Percentiles rank a stretch among this genome's conserved stretches.
phyloP scores from a whole-genome alignment of 2,113 vertebrate species.

The Psophia crepitans region DNA sequence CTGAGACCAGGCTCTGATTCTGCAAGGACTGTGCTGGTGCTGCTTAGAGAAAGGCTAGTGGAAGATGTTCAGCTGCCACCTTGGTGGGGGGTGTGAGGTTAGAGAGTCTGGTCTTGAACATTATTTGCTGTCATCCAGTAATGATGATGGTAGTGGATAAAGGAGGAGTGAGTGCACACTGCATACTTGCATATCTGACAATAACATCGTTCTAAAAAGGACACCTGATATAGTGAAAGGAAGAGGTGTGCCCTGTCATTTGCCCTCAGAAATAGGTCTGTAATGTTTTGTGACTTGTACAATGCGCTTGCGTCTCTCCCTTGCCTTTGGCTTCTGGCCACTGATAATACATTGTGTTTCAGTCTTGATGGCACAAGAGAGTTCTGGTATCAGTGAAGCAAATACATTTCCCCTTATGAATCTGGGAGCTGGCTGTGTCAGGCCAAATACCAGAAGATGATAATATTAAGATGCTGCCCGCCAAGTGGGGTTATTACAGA shows the following conservation, averaged over 20 bases:
- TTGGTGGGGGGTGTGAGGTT: not conserved
- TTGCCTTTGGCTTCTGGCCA: not conserved
- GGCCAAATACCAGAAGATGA: not conserved
- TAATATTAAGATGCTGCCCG: not conserved
- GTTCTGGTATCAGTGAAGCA: not conserved
- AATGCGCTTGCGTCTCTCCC: not conserved
- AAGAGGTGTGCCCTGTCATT: not conserved
- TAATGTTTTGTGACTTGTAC: not conserved
- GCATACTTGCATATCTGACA: not conserved
- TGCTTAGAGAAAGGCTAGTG: not conserved
- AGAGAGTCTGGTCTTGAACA: not conserved
- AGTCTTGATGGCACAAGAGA: not conserved
- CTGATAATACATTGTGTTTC: not conserved
- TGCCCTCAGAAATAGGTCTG: not conserved
- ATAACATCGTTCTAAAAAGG: not conserved
- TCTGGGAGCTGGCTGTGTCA: slow-evolving; percentile 10
- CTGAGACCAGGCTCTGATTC: not conserved
- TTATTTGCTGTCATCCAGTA: not conserved
- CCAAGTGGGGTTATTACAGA: not conserved
- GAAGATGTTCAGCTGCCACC: not conserved
- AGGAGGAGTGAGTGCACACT: not conserved
- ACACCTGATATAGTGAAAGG: not conserved
- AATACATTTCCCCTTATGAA: not conserved
- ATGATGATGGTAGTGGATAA: fast-evolving
- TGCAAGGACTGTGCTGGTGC: not conserved